These are phyloP conservation scores for Tupaia chinensis DNA, from an alignment of 2,113 vertebrate species.

Conservation along the genomic window DNA sequence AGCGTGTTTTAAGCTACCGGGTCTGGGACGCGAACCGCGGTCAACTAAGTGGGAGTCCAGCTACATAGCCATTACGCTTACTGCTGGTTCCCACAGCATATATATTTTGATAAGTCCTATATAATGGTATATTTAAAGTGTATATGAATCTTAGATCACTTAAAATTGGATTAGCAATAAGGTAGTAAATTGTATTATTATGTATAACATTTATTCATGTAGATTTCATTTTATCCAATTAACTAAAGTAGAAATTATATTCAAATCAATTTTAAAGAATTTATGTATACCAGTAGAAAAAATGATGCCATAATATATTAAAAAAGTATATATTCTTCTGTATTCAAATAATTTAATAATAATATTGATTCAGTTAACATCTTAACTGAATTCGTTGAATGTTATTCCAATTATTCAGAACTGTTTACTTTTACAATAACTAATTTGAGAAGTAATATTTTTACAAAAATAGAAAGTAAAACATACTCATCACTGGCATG, in stretches of 20 bases:
- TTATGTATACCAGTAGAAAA: slow-evolving; percentile 39
- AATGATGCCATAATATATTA: background rate
- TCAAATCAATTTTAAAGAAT: slow-evolving; percentile 43
- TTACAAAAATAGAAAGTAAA: background rate
- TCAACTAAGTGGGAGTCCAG: background rate
- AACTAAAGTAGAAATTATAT: background rate
- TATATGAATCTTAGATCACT: slow-evolving; percentile 21
- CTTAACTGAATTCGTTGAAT: slow-evolving; percentile 13
- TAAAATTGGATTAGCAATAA: slow-evolving; percentile 13
- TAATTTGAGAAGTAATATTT: slow-evolving; percentile 15
- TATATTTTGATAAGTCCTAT: background rate
- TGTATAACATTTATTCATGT: background rate
- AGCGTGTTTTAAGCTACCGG: too few relatives aligned
- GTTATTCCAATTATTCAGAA: slow-evolving; percentile 10
- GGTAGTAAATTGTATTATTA: background rate
- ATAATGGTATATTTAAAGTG: slow-evolving; percentile 36
- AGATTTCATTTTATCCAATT: slow-evolving; percentile 32
- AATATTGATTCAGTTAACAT: slow-evolving; percentile 37
- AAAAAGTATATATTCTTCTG: background rate
- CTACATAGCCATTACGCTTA: too few relatives aligned
- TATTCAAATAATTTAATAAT: slow-evolving; percentile 55
- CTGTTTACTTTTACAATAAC: slow-evolving; percentile 11
- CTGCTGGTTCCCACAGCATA: background rate
- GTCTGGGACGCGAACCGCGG: too few relatives aligned
- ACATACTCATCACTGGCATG: background rate